Evolutionary conservation across 2,888 invertebrate species (phyloP).

Genomic region (Calliphora vomitoria): DNA sequence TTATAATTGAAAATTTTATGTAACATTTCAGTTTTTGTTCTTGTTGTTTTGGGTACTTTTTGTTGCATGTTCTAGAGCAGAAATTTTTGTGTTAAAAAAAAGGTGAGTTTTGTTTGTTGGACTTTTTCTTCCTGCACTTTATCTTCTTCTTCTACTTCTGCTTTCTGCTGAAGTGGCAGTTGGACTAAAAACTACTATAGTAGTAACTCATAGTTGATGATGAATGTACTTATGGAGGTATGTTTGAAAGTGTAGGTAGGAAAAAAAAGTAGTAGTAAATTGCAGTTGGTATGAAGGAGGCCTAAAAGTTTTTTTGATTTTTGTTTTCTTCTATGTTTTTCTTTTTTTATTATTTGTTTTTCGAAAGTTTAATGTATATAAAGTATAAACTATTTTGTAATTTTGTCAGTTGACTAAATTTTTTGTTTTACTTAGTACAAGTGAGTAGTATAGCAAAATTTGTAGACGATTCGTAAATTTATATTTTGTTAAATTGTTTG

Average conservation of each 20-base stretch:
- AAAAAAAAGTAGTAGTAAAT: background rate
- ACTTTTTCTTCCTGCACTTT: slow-evolving; percentile 48
- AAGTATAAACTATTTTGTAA: slow-evolving; percentile 48
- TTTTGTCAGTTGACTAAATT: slow-evolving; percentile 48
- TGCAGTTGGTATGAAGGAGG: slow-evolving; percentile 38
- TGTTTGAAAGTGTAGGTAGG: slow-evolving; percentile 4
- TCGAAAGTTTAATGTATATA: slow-evolving; percentile 39
- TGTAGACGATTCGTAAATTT: slow-evolving; percentile 25
- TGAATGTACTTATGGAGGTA: slow-evolving; percentile 42
- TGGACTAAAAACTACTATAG: slow-evolving; percentile 15
- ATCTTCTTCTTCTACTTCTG: slow-evolving; percentile 8
- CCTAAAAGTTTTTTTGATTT: slow-evolving; percentile 55
- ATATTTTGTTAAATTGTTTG: slow-evolving; percentile 33
- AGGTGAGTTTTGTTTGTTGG: slow-evolving; percentile 66
- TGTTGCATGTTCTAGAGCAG: slow-evolving; percentile 34
- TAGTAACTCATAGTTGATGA: slow-evolving; percentile 35
- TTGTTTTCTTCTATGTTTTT: slow-evolving; percentile 1
- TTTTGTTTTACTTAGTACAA: slow-evolving; percentile 24
- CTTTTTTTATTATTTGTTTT: background rate
- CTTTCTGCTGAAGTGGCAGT: slow-evolving; percentile 32
- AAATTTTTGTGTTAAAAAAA: slow-evolving; percentile 39
- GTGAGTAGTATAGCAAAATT: background rate
- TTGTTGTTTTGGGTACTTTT: slow-evolving; percentile 25
- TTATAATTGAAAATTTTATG: slow-evolving; percentile 74
- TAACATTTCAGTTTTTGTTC: slow-evolving; percentile 59